A percentile compares a stretch with the other conserved stretches of the same genome.
phyloP scores from a whole-genome alignment of 1,140 invertebrate species.

The Bombus confusus region DNA sequence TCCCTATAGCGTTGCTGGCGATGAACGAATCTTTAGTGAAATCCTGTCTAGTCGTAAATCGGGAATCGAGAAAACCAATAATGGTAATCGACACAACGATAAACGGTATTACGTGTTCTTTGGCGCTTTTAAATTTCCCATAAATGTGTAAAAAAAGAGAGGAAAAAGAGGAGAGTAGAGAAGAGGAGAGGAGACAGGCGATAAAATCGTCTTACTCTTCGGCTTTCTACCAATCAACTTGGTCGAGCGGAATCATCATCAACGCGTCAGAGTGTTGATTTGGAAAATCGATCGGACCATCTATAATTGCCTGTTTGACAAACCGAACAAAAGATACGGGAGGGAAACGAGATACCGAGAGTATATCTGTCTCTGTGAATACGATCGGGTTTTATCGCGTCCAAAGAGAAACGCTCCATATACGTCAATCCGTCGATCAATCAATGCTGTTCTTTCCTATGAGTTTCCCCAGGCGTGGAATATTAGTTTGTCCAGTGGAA shows the following conservation, averaged over 20 bases:
- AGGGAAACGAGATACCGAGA: conserved; percentile 6
- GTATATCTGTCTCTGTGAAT: background rate
- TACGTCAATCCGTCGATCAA: conserved; percentile 25
- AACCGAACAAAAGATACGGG: background rate
- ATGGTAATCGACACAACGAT: no score
- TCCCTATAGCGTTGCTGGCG: background rate
- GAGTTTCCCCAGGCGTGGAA: background rate
- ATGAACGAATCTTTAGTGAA: no score
- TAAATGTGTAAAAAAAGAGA: no score
- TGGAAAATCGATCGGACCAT: background rate
- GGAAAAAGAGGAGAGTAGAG: no score
- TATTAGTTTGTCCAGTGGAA: background rate
- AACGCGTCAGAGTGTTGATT: background rate
- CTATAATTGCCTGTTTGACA: conserved; percentile 1
- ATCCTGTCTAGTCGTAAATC: no score
- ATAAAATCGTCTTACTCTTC: background rate
- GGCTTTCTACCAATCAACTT: background rate
- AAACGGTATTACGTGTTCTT: no score
- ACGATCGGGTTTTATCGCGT: conserved; percentile 25
- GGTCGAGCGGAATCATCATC: background rate
- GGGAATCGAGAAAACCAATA: no score
- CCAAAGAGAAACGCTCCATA: conserved; percentile 20
- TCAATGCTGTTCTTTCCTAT: background rate
- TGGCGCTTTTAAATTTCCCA: no score
- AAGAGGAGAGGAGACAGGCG: background rate